Evolutionary conservation across 23 tunicate genomes (phyloP).

Genomic region (Oikopleura albicans): DNA sequence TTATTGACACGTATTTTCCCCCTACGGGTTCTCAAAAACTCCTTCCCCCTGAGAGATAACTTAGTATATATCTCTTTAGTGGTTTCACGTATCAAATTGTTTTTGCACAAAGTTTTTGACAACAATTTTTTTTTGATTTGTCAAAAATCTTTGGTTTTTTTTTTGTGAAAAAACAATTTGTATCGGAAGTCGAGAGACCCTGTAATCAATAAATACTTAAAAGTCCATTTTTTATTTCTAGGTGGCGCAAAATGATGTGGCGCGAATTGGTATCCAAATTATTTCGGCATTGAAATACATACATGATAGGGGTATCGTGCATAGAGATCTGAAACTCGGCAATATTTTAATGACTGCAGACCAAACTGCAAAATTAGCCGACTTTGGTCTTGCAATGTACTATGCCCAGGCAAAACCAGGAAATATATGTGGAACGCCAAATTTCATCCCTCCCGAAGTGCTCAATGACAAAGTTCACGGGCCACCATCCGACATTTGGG

Average conservation of each 20-base stretch:
- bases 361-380: slow-evolving; percentile 57
- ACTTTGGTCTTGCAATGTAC: slow-evolving; percentile 74
- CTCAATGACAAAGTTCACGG: slow-evolving; percentile 70
- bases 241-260: slow-evolving; percentile 14
- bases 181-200: too few species aligned
- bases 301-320: slow-evolving; percentile 73
- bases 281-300: slow-evolving; percentile 50
- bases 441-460: slow-evolving; percentile 93
- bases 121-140: too few species aligned
- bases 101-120: too few species aligned
- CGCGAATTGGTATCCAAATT: slow-evolving; percentile 31
- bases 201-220: too few species aligned
- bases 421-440: slow-evolving; percentile 94
- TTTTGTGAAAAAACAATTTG: too few species aligned
- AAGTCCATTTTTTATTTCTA: too few species aligned
- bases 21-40: too few species aligned
- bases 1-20: too few species aligned
- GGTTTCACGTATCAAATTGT: too few species aligned
- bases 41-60: too few species aligned
- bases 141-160: too few species aligned
- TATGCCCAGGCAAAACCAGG: slow-evolving; percentile 53
- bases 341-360: slow-evolving; percentile 60
- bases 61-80: too few species aligned
- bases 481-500: slow-evolving; percentile 81
- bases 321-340: slow-evolving; percentile 72